A percentile compares a stretch with the other conserved stretches of the same genome.
Evolutionary conservation across 2,797 vertebrate species (phyloP).

Genomic region (Ceyx erithaca): DNA sequence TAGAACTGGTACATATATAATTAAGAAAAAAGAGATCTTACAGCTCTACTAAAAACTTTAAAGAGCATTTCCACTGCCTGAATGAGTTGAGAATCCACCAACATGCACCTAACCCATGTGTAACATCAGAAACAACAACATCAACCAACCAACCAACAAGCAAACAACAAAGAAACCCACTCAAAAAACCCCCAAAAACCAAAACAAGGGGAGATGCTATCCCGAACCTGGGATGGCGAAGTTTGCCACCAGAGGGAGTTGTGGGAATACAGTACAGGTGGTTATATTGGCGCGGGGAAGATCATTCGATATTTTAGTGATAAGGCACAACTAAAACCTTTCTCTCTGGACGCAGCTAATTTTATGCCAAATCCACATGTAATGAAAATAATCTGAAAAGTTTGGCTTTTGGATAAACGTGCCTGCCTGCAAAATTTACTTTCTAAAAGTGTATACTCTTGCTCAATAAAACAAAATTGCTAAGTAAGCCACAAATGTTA

Average conservation of each 20-base stretch:
- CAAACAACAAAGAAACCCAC: too few species aligned
- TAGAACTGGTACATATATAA: background rate
- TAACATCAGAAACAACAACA: background rate
- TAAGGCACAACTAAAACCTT: background rate
- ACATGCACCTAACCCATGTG: background rate
- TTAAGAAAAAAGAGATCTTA: background rate
- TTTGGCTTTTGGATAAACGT: background rate
- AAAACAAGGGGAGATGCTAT: background rate
- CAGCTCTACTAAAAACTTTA: background rate
- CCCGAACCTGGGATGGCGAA: background rate
- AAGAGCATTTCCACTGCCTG: background rate
- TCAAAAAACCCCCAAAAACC: too few species aligned
- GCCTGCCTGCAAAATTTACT: background rate
- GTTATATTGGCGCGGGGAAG: background rate
- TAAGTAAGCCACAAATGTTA: constrained; percentile 15
- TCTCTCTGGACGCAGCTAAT: background rate
- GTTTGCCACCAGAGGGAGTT: constrained; percentile 79
- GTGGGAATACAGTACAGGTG: constrained; percentile 52
- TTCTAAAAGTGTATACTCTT: background rate
- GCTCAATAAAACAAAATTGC: constrained; percentile 5
- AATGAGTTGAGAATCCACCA: background rate
- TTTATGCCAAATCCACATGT: background rate
- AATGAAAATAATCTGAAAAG: background rate
- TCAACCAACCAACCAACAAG: too few species aligned
- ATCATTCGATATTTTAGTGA: background rate